Evolutionary conservation across 2,797 vertebrate genomes (phyloP).

Genomic region (Xiphorhynchus erythropygius): DNA sequence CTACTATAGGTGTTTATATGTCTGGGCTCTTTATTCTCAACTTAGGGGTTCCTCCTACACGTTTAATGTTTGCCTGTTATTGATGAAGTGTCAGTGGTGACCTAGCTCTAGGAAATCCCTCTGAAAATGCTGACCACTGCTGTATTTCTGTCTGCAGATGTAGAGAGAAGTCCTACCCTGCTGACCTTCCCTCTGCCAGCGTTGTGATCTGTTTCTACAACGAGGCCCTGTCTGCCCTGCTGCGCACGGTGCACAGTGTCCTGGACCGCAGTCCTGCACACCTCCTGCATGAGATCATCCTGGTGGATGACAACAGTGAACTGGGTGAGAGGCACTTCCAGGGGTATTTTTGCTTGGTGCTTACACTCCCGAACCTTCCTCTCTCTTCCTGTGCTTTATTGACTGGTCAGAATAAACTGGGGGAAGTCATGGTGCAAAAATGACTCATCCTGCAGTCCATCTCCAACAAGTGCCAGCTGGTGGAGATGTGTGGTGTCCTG

Average conservation of each 20-base stretch:
- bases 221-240: constrained; percentile 91
- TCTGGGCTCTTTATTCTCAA: background rate
- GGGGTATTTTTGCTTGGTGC: background rate
- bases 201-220: constrained; percentile 96
- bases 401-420: background rate
- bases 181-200: constrained; percentile 85
- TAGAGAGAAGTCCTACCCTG: constrained; percentile 80
- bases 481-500: background rate
- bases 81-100: background rate
- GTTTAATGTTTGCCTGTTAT: background rate
- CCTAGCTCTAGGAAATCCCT: background rate
- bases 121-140: background rate
- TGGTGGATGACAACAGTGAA: constrained; percentile 94
- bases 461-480: background rate
- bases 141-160: constrained; percentile 78
- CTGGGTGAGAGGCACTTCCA: constrained; percentile 76
- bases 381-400: background rate
- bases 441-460: background rate
- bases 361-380: background rate
- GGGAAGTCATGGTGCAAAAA: background rate
- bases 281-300: constrained; percentile 90
- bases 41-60: background rate
- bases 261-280: constrained; percentile 85
- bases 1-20: rapidly evolving
- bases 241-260: constrained; percentile 92